Conservation (phyloP, 2,888 invertebrate genomes). For the Epirrhoe alternata region DNA sequence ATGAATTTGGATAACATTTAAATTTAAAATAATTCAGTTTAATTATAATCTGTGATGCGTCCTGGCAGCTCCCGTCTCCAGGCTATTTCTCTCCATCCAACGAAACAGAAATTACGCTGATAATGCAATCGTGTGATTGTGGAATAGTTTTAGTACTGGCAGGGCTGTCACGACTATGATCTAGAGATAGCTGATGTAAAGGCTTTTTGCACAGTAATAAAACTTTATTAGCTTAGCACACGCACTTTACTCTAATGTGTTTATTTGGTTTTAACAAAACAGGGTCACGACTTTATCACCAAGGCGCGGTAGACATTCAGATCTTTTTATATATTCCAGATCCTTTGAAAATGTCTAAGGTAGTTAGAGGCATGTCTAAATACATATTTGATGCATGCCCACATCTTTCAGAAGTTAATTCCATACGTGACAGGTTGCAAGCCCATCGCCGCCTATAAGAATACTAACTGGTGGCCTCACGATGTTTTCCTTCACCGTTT, state of each 20-base stretch:
- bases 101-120: slow-evolving; percentile 19
- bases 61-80: neutral
- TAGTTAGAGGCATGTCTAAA: too few species aligned
- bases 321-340: too few species aligned
- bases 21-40: neutral
- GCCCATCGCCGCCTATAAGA: too few species aligned
- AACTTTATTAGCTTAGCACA: neutral
- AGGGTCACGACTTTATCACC: neutral
- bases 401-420: too few species aligned
- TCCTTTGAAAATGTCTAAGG: too few species aligned
- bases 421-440: too few species aligned
- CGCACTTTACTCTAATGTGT: slow-evolving; percentile 1
- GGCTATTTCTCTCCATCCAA: slow-evolving; percentile 19
- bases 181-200: neutral
- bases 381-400: too few species aligned
- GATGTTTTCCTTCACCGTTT: too few species aligned
- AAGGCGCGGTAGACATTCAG: too few species aligned
- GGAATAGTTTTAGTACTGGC: slow-evolving; percentile 28
- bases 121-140: slow-evolving; percentile 30
- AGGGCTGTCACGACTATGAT: slow-evolving; percentile 16
- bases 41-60: neutral
- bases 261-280: neutral
- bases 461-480: too few species aligned
- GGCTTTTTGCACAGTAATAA: neutral
- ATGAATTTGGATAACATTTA: neutral